Evolutionary conservation across 2,888 invertebrate species (phyloP).

Genomic region (Synergus japonicus): DNA sequence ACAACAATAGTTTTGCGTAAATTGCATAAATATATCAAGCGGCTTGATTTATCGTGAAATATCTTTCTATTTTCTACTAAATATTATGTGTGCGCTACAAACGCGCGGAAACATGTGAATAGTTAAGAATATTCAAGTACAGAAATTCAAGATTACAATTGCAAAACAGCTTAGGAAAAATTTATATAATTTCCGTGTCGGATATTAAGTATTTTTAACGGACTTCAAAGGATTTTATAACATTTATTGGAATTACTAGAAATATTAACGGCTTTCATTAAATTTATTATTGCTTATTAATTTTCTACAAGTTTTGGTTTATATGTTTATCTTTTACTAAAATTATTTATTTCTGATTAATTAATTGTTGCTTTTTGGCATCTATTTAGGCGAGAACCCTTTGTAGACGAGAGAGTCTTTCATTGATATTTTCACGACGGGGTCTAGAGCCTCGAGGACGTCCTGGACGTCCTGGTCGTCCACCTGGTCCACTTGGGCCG

Average conservation of each 20-base stretch:
- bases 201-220: too few species aligned
- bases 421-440: too few species aligned
- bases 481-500: not conserved
- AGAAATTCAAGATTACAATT: too few species aligned
- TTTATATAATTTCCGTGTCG: too few species aligned
- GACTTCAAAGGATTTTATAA: too few species aligned
- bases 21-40: slow-evolving; percentile 53
- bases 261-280: not conserved
- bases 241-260: too few species aligned
- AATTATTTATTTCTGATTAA: not conserved
- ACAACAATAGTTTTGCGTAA: slow-evolving; percentile 51
- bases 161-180: too few species aligned
- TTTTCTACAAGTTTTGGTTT: not conserved
- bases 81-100: too few species aligned
- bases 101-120: too few species aligned
- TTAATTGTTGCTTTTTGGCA: not conserved
- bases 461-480: not conserved
- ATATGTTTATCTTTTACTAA: not conserved
- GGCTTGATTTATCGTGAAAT: slow-evolving; percentile 61
- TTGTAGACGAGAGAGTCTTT: too few species aligned
- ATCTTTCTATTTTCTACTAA: not conserved
- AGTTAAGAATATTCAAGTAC: too few species aligned
- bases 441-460: too few species aligned
- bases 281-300: not conserved
- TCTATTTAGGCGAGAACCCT: not conserved